Evolutionary conservation across 2,113 vertebrate genomes (phyloP).

Genomic region (Eurypyga helias): DNA sequence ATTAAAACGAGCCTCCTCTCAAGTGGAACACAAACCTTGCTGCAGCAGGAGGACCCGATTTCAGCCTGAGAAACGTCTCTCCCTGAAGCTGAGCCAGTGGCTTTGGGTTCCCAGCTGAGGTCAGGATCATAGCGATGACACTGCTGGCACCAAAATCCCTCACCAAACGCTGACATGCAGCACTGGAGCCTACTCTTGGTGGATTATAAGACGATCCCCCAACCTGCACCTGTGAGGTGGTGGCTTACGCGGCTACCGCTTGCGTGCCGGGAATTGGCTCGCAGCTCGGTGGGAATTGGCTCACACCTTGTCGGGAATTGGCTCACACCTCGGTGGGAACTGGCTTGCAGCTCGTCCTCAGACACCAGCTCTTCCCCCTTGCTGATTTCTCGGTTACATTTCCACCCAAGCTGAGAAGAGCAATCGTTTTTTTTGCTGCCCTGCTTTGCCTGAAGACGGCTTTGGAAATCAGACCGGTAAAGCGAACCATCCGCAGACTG

Average conservation of each 20-base stretch:
- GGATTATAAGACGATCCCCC: not conserved
- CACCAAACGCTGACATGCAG: not conserved
- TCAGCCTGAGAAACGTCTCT: not conserved
- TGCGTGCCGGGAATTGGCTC: not conserved
- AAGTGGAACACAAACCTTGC: not conserved
- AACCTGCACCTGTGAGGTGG: fast-evolving
- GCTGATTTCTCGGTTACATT: not conserved
- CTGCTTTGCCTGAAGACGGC: not conserved
- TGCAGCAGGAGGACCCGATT: not conserved
- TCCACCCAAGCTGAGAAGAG: not conserved
- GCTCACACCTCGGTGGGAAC: not conserved
- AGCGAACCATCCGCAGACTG: not conserved
- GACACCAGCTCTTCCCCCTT: not conserved
- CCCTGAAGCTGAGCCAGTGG: not conserved
- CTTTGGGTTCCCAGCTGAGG: no score
- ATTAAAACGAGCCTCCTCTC: not conserved
- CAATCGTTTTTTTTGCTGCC: not conserved
- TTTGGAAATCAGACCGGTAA: not conserved
- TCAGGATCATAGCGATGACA: not conserved
- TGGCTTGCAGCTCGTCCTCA: not conserved
- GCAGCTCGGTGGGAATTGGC: not conserved
- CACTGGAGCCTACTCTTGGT: not conserved
- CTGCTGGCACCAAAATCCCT: not conserved
- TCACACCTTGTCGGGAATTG: not conserved
- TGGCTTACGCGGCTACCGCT: fast-evolving